These are phyloP conservation scores for Peromyscus aztecus DNA, from an alignment of 2,797 vertebrate species.

Conservation along the genomic window DNA sequence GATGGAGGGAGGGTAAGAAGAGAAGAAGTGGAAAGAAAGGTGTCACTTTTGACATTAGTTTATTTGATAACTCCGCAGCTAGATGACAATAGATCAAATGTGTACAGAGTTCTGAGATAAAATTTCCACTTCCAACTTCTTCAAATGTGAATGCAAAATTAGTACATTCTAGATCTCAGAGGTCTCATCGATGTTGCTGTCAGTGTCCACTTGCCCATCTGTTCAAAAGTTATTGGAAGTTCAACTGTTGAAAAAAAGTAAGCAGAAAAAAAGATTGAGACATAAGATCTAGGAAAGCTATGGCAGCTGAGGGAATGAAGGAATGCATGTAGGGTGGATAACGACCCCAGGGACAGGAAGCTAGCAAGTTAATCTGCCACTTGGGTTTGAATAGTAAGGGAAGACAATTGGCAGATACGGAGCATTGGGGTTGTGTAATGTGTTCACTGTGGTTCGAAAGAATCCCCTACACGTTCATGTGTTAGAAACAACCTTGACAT, in stretches of 20 bases:
- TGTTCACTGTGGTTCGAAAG: not conserved
- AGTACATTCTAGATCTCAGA: not conserved
- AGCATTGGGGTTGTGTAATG: not conserved
- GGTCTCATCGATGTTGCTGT: not conserved
- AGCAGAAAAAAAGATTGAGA: not conserved
- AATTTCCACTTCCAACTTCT: not conserved
- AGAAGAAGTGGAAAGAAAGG: no score
- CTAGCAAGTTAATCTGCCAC: not conserved
- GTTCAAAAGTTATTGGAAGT: not conserved
- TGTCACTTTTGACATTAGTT: not conserved
- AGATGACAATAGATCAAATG: not conserved
- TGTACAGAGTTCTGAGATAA: not conserved
- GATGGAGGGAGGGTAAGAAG: not conserved
- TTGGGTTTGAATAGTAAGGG: not conserved
- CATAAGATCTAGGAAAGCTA: not conserved
- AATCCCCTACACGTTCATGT: not conserved
- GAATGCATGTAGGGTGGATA: not conserved
- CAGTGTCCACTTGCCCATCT: not conserved
- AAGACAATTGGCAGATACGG: accelerated
- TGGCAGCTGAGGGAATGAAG: not conserved
- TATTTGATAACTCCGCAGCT: not conserved
- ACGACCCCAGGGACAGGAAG: not conserved
- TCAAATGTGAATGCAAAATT: not conserved
- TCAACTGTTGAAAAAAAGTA: not conserved
- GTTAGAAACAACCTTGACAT: not conserved